Conservation (phyloP, 2,113 vertebrate species). For the Scalopus aquaticus region DNA sequence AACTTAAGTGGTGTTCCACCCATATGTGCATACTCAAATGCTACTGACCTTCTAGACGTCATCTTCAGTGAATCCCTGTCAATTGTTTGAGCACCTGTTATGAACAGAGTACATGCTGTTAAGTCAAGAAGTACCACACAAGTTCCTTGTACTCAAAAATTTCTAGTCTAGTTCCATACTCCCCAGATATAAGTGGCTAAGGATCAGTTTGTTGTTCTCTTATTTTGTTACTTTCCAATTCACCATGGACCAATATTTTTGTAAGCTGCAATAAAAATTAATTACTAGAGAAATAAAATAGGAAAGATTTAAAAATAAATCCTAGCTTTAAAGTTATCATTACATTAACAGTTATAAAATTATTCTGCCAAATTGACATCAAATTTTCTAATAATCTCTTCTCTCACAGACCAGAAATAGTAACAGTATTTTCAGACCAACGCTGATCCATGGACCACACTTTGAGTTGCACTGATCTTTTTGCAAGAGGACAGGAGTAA, state of each 20-base stretch:
- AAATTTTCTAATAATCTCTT: not conserved
- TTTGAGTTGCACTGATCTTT: not conserved
- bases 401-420: not conserved
- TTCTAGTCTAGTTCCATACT: not conserved
- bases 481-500: not conserved
- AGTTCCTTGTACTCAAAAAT: not conserved
- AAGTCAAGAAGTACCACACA: not conserved
- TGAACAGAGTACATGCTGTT: not conserved
- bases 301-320: not conserved
- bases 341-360: constrained; percentile 10
- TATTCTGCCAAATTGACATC: not conserved
- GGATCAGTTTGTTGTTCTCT: not conserved
- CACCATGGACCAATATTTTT: not conserved
- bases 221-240: not conserved
- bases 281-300: constrained; percentile 47
- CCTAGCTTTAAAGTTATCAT: not conserved
- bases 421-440: not conserved
- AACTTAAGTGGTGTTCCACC: not conserved
- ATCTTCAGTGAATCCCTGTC: not conserved
- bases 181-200: not conserved
- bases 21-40: not conserved
- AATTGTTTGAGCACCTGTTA: not conserved
- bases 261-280: constrained; percentile 17
- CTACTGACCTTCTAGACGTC: not conserved
- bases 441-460: not conserved